A percentile compares a stretch with the other conserved stretches of the same genome.
phyloP scores from a whole-genome alignment of 2,797 vertebrate genomes.

The Sus cebifrons region DNA sequence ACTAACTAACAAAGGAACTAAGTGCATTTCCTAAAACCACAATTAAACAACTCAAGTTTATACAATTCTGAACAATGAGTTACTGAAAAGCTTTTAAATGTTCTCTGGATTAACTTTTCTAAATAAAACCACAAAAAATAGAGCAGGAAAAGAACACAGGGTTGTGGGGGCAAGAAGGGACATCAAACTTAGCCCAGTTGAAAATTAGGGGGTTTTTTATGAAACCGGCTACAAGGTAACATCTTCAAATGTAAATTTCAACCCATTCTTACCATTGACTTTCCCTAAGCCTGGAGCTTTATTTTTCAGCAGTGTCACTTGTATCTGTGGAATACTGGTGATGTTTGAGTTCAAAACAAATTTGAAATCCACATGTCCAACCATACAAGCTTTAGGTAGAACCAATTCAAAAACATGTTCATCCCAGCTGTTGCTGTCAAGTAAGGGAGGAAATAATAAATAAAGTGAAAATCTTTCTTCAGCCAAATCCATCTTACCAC shows the following conservation, averaged over 20 bases:
- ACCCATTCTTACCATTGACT: conserved; percentile 95
- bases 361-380: conserved; percentile 99
- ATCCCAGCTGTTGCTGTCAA: conserved; percentile 97
- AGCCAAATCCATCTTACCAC: not conserved
- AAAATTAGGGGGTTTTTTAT: conserved; percentile 12
- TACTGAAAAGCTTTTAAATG: conserved; percentile 58
- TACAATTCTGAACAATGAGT: conserved; percentile 24
- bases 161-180: not conserved
- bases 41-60: conserved; percentile 40
- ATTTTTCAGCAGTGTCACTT: conserved; percentile 99
- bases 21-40: conserved; percentile 1
- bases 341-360: conserved; percentile 99
- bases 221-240: conserved; percentile 55
- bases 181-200: not conserved
- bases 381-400: conserved; percentile 99
- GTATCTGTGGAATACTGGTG: conserved; percentile 99
- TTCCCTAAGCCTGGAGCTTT: conserved; percentile 98
- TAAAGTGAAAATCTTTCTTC: conserved; percentile 19
- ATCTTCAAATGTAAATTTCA: conserved; percentile 45
- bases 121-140: conserved; percentile 54
- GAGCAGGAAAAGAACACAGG: not conserved
- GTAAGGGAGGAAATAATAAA: conserved; percentile 66
- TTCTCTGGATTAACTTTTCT: conserved; percentile 42
- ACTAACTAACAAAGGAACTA: conserved; percentile 65
- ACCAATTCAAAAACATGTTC: conserved; percentile 99